Conservation (phyloP, 2,888 invertebrate species). For the Parelbella ahira region DNA sequence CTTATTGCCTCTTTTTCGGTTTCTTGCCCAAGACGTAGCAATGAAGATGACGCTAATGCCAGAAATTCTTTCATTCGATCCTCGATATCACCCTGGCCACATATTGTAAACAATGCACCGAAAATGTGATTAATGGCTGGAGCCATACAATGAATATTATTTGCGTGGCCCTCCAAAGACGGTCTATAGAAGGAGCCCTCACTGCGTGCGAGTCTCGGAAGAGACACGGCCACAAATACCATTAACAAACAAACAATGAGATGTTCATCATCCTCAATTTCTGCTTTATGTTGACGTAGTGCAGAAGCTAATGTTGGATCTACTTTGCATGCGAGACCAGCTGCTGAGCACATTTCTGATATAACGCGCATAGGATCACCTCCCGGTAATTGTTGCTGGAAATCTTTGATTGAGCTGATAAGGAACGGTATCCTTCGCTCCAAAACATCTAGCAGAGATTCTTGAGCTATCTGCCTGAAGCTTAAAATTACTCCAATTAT, state of each 20-base stretch:
- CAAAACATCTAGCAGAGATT: conserved; percentile 95
- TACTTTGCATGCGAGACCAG: conserved; percentile 95
- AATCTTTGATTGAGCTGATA: conserved; percentile 96
- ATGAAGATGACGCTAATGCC: conserved; percentile 95
- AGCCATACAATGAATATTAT: conserved; percentile 99
- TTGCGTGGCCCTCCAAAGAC: conserved; percentile 95
- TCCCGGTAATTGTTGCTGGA: conserved; percentile 94
- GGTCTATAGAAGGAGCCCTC: conserved; percentile 94
- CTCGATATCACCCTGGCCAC: conserved; percentile 97
- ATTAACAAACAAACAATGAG: conserved; percentile 95
- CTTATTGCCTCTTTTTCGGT: conserved; percentile 95
- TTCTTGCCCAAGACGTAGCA: conserved; percentile 96
- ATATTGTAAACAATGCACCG: conserved; percentile 97
- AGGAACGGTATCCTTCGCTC: conserved; percentile 97
- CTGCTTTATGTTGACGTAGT: conserved; percentile 92
- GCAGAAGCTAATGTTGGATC: conserved; percentile 97
- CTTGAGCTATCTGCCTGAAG: conserved; percentile 96
- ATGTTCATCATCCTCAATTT: conserved; percentile 95
- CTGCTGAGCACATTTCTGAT: conserved; percentile 98
- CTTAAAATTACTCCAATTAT: conserved; percentile 98
- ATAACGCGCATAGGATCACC: conserved; percentile 95
- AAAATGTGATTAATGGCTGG: conserved; percentile 97
- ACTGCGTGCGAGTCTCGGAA: conserved; percentile 95
- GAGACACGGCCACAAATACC: conserved; percentile 99
- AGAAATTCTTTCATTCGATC: conserved; percentile 98